Evolutionary conservation across 2,888 invertebrate species (phyloP).

Genomic region (Blomia tropicalis): DNA sequence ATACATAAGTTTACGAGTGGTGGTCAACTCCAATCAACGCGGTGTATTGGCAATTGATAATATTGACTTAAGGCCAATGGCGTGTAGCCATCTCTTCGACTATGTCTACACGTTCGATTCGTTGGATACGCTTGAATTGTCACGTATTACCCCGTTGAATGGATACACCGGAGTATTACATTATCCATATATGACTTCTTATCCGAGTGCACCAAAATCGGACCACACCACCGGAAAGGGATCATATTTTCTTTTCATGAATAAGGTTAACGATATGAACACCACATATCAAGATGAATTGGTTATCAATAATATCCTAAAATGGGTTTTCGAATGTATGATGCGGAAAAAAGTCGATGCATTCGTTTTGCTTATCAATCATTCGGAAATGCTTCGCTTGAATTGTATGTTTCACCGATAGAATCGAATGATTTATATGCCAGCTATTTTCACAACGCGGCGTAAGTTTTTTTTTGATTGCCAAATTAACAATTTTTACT

Average conservation of each 20-base stretch:
- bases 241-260: conserved; percentile 13
- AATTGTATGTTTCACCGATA: background rate
- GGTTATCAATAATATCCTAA: background rate
- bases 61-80: background rate
- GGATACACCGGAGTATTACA: background rate
- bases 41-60: background rate
- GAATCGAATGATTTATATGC: background rate
- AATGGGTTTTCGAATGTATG: background rate
- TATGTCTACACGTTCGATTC: conserved; percentile 9
- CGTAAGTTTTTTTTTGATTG: background rate
- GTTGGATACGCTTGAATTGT: background rate
- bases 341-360: background rate
- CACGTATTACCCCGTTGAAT: background rate
- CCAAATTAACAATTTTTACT: background rate
- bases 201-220: background rate
- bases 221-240: conserved; percentile 20
- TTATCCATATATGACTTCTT: background rate
- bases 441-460: background rate
- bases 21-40: background rate
- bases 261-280: background rate
- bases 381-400: background rate
- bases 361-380: conserved; percentile 15
- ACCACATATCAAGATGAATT: background rate
- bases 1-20: background rate
- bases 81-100: background rate